Conservation (phyloP, 1,140 invertebrate species). For the Radopholus similis region DNA sequence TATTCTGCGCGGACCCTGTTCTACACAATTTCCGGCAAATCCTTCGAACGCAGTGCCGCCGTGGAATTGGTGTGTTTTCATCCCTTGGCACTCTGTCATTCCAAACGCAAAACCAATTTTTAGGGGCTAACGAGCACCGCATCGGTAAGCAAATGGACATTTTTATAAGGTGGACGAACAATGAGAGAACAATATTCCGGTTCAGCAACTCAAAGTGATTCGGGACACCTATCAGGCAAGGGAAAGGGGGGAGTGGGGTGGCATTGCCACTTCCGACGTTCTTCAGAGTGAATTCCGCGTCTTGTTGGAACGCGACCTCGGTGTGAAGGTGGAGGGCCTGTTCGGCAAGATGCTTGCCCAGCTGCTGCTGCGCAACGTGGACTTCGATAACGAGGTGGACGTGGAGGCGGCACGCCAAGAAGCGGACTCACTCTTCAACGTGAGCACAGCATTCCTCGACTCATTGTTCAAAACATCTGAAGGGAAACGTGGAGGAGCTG, state of each 20-base stretch:
- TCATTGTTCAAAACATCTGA: not conserved
- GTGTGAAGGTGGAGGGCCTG: slow-evolving; percentile 44
- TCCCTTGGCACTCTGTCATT: too few relatives aligned
- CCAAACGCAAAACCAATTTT: too few relatives aligned
- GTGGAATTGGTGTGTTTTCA: too few relatives aligned
- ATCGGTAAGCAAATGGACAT: slow-evolving; percentile 21
- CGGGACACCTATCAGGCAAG: slow-evolving; percentile 41
- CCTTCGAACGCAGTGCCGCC: slow-evolving; percentile 28
- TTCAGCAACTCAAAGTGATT: slow-evolving; percentile 50
- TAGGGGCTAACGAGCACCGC: slow-evolving; percentile 32
- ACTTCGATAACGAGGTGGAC: slow-evolving; percentile 33
- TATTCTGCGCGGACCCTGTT: slow-evolving; percentile 41
- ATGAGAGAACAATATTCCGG: too few relatives aligned
- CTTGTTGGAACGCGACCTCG: slow-evolving; percentile 36
- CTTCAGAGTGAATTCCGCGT: slow-evolving; percentile 34
- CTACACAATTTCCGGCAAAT: slow-evolving; percentile 30
- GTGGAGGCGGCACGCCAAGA: slow-evolving; percentile 33
- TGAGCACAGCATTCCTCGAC: not conserved
- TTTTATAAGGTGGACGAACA: too few relatives aligned
- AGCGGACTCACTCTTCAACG: slow-evolving; percentile 22
- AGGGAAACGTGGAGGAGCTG: slow-evolving; percentile 38
- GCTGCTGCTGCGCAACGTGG: slow-evolving; percentile 30
- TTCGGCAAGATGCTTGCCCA: slow-evolving; percentile 46
- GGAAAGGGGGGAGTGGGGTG: too few relatives aligned
- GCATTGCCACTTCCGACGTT: not conserved